Percentiles rank a stretch among this genome's conserved stretches.
Evolutionary conservation across 2,797 vertebrate species (phyloP).

Genomic region (Ptychobarbus kaznakovi): DNA sequence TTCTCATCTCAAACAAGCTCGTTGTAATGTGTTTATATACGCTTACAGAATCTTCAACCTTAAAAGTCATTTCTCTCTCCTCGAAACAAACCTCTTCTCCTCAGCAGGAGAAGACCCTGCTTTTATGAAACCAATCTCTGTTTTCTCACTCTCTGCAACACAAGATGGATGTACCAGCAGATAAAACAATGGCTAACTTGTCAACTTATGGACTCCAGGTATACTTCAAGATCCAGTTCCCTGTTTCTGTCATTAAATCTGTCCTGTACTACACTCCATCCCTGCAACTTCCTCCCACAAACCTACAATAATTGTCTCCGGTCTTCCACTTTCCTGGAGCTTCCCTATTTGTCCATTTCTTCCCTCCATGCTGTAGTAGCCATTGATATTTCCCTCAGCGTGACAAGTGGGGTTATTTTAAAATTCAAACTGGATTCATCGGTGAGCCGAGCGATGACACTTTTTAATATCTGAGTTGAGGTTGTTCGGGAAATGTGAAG

Average conservation of each 20-base stretch:
- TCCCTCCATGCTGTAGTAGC: constrained; percentile 48
- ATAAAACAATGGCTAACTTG: constrained; percentile 18
- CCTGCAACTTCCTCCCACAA: constrained; percentile 19
- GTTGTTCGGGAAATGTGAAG: constrained; percentile 75
- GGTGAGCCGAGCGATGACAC: constrained; percentile 74
- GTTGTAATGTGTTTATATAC: neutral
- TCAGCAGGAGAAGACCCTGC: neutral
- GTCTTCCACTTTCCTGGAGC: constrained; percentile 3
- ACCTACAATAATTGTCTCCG: constrained; percentile 26
- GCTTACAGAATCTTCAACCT: neutral
- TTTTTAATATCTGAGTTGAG: constrained; percentile 86
- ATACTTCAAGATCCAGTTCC: constrained; percentile 3
- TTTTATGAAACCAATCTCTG: constrained; percentile 17
- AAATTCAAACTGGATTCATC: constrained; percentile 83
- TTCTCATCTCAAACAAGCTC: neutral
- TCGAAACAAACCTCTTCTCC: constrained; percentile 7
- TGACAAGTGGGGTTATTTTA: constrained; percentile 69
- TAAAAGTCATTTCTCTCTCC: constrained; percentile 4
- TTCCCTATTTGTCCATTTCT: constrained; percentile 40
- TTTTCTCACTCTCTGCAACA: neutral
- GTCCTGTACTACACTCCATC: constrained; percentile 21
- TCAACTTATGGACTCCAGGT: constrained; percentile 22
- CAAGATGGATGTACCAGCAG: constrained; percentile 17
- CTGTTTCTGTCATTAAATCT: constrained; percentile 32
- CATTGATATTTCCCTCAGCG: constrained; percentile 5